A percentile compares a stretch with the other conserved stretches of the same genome.
Conservation (phyloP, 2,888 invertebrate species). For the Macaria liturata region DNA sequence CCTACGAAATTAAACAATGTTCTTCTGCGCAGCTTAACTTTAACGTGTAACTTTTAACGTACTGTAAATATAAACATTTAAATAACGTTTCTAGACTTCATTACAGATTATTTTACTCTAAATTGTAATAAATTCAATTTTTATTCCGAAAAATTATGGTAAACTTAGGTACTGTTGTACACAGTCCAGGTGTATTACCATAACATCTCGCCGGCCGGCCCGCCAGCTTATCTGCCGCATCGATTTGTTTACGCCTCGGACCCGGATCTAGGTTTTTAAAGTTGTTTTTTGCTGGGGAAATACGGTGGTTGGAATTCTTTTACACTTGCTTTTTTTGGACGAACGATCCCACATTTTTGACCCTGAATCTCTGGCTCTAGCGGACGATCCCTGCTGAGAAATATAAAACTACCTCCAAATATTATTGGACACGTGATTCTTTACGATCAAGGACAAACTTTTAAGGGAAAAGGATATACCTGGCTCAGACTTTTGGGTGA, state of each 20-base stretch:
- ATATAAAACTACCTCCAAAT: neutral
- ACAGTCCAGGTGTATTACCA: constrained; percentile 41
- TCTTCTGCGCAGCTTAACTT: too few species aligned
- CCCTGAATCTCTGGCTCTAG: constrained; percentile 14
- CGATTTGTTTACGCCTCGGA: constrained; percentile 45
- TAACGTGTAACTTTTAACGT: too few species aligned
- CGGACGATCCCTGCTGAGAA: constrained; percentile 5
- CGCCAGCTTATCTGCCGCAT: constrained; percentile 46
- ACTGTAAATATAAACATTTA: too few species aligned
- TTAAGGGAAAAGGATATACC: constrained; percentile 5
- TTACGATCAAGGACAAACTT: constrained; percentile 13
- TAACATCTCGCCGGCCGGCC: constrained; percentile 37
- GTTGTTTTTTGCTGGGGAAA: constrained; percentile 32
- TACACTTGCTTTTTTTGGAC: constrained; percentile 17
- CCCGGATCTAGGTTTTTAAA: constrained; percentile 55
- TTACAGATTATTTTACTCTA: too few species aligned
- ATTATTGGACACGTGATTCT: constrained; percentile 2
- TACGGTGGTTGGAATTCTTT: constrained; percentile 24
- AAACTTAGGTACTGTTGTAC: constrained; percentile 12
- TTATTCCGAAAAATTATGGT: too few species aligned
- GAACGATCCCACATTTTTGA: constrained; percentile 25
- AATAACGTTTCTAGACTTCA: too few species aligned
- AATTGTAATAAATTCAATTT: too few species aligned
- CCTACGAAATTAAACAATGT: too few species aligned
- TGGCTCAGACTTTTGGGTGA: constrained; percentile 2